Base-by-base conservation (phyloP, 1,140 invertebrate genomes). In the Drosophila seguyi region DNA sequence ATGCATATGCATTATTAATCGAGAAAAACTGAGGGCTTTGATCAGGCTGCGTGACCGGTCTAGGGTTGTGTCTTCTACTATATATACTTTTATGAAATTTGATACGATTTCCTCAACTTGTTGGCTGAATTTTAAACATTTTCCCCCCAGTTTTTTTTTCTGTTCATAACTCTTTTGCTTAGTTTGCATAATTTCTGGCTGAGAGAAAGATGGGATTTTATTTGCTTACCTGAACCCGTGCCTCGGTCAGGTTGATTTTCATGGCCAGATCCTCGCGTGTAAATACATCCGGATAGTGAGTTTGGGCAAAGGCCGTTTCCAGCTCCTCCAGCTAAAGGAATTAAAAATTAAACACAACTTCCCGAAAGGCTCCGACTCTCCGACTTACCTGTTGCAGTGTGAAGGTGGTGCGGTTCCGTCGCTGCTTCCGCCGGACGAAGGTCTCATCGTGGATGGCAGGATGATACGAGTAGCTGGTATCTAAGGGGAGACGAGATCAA, bases 201-300 rank as follows among this genome's bases (percentile, higher is more conserved):
- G 50, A 48, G 31, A n/a, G 39, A 18, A n/a, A n/a, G 48, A 31
- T n/a, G 47, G 39, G 53, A 3, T 52, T 45, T 18, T 27, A 13
- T 20, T 10, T 22, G 45, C 94, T 94, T 93, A 99, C 98, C 96
- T 99, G 98, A 41, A 99, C 98, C 93, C 98, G 95, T 5, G 98
- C 98, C 94, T 99, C 98, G 1, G 98, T 99, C 62, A 99, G 95
- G 93, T 99, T 99, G 90, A 99, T 99, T 94, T 99, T 98, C 95
- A 98, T 98, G n/a, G 98, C 98, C 50, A 99, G 94, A 93, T 99
- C 98, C 93, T 99, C 98, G 81, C 99, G 94, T 2, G 98, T 99
- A 94, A 99, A 99, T 56, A 99, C 98, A 93, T 99, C 99, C 8
- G 98, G 99, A 93, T 99, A 99, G 93, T 99, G 99, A 25, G 98